Percentiles rank a stretch among this genome's conserved stretches.
These are phyloP conservation scores for Heliconius aoede DNA, from an alignment of 2,888 invertebrate genomes.

Conservation along the genomic window DNA sequence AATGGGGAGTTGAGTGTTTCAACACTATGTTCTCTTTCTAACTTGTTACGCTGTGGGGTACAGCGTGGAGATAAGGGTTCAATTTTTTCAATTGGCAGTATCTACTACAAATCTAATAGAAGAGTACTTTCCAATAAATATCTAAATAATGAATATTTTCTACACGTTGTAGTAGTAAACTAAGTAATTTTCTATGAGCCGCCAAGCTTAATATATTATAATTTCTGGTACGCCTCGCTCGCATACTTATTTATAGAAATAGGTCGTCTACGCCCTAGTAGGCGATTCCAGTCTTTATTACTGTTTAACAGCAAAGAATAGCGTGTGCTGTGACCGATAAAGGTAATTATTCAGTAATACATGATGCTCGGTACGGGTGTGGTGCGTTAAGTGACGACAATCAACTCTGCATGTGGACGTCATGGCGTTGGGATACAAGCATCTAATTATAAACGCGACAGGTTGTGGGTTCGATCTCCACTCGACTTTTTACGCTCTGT, in stretches of 20 bases:
- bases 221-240: conserved; percentile 13
- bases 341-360: not conserved
- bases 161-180: not conserved
- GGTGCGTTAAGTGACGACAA: too few species aligned
- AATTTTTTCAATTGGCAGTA: not conserved
- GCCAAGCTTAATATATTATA: conserved; percentile 11
- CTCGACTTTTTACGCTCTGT: too few species aligned
- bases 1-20: too few species aligned
- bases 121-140: not conserved
- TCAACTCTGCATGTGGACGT: too few species aligned
- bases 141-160: conserved; percentile 8
- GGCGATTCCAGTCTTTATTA: conserved; percentile 20
- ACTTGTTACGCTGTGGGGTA: too few species aligned
- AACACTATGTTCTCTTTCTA: too few species aligned
- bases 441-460: too few species aligned
- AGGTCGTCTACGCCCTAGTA: conserved; percentile 26
- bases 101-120: not conserved
- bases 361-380: too few species aligned
- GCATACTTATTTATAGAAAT: conserved; percentile 33
- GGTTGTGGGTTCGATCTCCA: too few species aligned
- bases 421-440: too few species aligned
- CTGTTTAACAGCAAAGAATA: conserved; percentile 7
- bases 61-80: too few species aligned
- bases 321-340: conserved; percentile 6
- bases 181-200: conserved; percentile 23